Conservation (phyloP, 2,113 vertebrate genomes). For the Brachyistius frenatus region DNA sequence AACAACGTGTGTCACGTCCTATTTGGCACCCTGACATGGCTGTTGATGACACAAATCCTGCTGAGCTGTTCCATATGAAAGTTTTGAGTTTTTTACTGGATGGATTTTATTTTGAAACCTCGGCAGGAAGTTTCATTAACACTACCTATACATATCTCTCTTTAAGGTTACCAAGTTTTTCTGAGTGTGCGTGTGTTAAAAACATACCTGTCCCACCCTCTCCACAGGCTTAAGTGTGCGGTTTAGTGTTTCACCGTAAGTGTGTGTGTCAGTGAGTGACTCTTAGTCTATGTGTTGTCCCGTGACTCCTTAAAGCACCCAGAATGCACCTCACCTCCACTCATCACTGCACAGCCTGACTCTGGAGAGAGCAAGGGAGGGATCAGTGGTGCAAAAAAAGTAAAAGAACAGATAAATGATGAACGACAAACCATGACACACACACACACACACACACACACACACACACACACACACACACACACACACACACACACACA, state of each 20-base stretch:
- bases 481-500: neutral
- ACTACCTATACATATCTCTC: too few relatives aligned
- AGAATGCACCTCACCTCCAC: slow-evolving; percentile 47
- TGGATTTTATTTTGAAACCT: too few relatives aligned
- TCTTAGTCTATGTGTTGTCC: neutral
- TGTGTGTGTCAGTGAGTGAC: slow-evolving; percentile 7
- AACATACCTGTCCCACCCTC: slow-evolving; percentile 28
- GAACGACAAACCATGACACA: neutral
- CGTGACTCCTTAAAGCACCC: slow-evolving; percentile 23
- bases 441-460: neutral
- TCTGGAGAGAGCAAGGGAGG: neutral
- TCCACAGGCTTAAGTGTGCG: slow-evolving; percentile 39
- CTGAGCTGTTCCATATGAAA: too few relatives aligned
- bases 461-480: neutral
- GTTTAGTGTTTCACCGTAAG: neutral
- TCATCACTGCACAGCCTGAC: slow-evolving; percentile 13
- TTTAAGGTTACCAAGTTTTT: too few relatives aligned
- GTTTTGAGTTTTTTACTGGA: too few relatives aligned
- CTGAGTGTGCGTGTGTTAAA: neutral
- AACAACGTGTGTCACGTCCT: too few relatives aligned
- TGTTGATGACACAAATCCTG: too few relatives aligned
- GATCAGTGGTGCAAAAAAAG: slow-evolving; percentile 26
- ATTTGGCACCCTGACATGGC: too few relatives aligned
- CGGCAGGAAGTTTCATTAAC: too few relatives aligned
- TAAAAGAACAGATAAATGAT: slow-evolving; percentile 21